phyloP scores from a whole-genome alignment of 1,140 invertebrate species.

The Camponotus pennsylvanicus region DNA sequence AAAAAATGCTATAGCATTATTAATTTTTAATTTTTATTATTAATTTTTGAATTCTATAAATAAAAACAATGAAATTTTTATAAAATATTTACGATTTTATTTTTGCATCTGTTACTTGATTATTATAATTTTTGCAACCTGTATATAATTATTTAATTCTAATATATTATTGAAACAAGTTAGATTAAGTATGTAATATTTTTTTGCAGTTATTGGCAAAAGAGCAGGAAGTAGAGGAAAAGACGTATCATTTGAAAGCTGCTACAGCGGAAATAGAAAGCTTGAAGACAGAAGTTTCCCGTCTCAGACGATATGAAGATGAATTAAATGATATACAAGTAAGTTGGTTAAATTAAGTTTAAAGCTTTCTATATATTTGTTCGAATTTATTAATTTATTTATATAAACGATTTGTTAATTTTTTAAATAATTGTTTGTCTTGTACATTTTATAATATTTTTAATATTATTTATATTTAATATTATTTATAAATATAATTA shows the following conservation, averaged over 20 bases:
- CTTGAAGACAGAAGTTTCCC: constrained; percentile 88
- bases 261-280: constrained; percentile 87
- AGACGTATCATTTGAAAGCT: constrained; percentile 84
- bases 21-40: neutral
- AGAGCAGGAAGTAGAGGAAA: constrained; percentile 87
- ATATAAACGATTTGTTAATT: neutral
- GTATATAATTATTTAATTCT: neutral
- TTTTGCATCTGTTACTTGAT: neutral
- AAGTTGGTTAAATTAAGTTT: constrained; percentile 70
- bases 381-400: constrained; percentile 21
- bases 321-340: constrained; percentile 89
- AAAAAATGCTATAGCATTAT: neutral
- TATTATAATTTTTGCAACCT: neutral
- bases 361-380: neutral
- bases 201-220: constrained; percentile 85
- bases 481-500: constrained; percentile 2
- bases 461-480: neutral
- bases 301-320: constrained; percentile 89
- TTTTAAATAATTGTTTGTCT: neutral
- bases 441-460: neutral
- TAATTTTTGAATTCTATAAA: neutral
- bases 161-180: constrained; percentile 9
- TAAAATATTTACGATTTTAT: neutral
- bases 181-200: constrained; percentile 37
- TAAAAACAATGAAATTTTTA: neutral